A percentile compares a stretch with the other conserved stretches of the same genome.
Conservation (phyloP, 2,113 vertebrate species). For the Monarcha castaneiventris region DNA sequence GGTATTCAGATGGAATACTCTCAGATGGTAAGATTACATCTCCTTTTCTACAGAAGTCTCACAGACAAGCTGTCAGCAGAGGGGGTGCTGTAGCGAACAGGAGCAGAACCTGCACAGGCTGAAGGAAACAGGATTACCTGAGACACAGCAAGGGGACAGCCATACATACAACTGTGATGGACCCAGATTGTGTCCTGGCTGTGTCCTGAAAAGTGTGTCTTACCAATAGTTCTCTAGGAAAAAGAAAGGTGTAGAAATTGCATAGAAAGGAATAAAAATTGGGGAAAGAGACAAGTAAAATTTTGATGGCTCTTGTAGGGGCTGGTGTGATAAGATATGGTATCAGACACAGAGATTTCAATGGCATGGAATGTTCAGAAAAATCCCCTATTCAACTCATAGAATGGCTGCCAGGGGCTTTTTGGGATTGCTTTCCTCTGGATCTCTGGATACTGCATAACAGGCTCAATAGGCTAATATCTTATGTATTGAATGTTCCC, state of each 20-base stretch:
- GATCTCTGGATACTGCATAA: neutral
- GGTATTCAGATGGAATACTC: neutral
- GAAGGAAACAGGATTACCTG: neutral
- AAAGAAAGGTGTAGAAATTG: neutral
- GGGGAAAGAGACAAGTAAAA: neutral
- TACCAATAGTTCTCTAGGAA: neutral
- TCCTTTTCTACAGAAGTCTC: neutral
- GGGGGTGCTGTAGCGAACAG: accelerated
- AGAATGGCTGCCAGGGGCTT: neutral
- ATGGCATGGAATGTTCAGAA: neutral
- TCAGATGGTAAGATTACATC: neutral
- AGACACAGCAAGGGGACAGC: neutral
- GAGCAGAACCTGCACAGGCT: neutral
- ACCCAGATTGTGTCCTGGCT: neutral
- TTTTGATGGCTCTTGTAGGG: neutral
- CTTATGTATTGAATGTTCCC: neutral
- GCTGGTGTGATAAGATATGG: neutral
- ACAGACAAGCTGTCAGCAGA: neutral
- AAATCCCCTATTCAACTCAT: neutral
- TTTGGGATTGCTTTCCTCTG: neutral
- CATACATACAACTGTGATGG: neutral
- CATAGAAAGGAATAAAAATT: neutral
- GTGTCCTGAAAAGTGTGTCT: neutral
- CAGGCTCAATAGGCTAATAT: neutral
- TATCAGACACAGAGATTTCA: neutral